These are phyloP conservation scores for Myanophis thanlyinensis DNA, from an alignment of 2,113 vertebrate genomes.

Conservation along the genomic window DNA sequence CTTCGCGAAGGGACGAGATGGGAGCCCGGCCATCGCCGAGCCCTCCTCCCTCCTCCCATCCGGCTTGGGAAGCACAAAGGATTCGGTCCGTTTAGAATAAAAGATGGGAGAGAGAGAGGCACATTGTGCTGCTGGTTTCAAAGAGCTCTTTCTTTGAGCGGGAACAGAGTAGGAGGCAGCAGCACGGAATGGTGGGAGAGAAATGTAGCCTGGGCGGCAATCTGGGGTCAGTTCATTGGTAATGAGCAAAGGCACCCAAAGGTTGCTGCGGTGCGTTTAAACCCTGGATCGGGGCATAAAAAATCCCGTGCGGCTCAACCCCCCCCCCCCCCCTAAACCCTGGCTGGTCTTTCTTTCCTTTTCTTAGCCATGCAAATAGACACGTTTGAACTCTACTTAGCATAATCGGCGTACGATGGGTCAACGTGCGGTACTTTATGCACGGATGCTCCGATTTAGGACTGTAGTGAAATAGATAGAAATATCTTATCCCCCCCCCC, in stretches of 20 bases:
- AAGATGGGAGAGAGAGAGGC: background rate
- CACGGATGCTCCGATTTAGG: background rate
- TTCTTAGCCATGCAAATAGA: background rate
- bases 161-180: background rate
- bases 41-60: background rate
- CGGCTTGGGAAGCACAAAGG: constrained; percentile 14
- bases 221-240: background rate
- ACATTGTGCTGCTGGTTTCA: background rate
- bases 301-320: background rate
- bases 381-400: background rate
- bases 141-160: background rate
- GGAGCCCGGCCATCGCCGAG: background rate
- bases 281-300: too few relatives aligned
- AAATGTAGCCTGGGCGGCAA: too few relatives aligned
- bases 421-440: background rate
- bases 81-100: background rate
- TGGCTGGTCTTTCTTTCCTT: background rate
- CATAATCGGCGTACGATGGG: background rate
- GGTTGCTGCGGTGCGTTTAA: background rate
- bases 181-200: background rate
- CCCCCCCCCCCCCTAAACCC: too few relatives aligned
- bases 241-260: too few relatives aligned
- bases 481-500: background rate
- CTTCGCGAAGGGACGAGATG: background rate
- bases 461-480: background rate